Percentiles rank a stretch among this genome's conserved stretches.
Conservation (phyloP, 2,797 vertebrate species). For the Fratercula arctica region DNA sequence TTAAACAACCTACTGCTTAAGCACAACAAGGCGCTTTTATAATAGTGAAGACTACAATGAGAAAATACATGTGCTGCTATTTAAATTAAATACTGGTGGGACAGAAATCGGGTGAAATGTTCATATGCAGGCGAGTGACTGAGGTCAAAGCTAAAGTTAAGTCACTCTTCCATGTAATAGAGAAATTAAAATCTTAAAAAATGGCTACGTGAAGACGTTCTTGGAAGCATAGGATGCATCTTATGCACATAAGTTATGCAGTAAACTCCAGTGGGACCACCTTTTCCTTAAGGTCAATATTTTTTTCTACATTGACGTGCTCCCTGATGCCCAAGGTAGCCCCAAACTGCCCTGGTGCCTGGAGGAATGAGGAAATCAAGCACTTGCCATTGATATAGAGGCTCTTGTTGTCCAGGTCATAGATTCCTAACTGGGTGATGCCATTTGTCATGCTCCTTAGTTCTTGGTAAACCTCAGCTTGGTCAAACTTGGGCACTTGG, state of each 20-base stretch:
- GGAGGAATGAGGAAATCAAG: background rate
- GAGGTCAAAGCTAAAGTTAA: background rate
- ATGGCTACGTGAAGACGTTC: fast-evolving
- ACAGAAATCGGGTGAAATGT: background rate
- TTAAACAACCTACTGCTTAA: background rate
- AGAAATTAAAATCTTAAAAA: background rate
- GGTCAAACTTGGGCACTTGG: background rate
- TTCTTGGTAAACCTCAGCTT: conserved; percentile 63
- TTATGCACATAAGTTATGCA: background rate
- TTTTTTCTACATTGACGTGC: background rate
- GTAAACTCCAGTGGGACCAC: background rate
- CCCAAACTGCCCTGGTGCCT: background rate
- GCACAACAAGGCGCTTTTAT: background rate
- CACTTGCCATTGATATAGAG: conserved; percentile 73
- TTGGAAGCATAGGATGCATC: background rate
- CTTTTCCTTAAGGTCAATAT: background rate
- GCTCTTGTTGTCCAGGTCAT: conserved; percentile 69
- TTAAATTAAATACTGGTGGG: background rate
- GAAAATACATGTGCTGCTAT: background rate
- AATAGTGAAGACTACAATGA: background rate
- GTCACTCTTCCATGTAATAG: background rate
- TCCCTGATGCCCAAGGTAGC: background rate
- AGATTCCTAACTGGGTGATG: conserved; percentile 66
- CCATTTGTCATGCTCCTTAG: conserved; percentile 51
- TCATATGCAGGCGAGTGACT: background rate